Evolutionary conservation across 2,113 vertebrate species (phyloP).

Genomic region (Leptobrachium ailaonicum): DNA sequence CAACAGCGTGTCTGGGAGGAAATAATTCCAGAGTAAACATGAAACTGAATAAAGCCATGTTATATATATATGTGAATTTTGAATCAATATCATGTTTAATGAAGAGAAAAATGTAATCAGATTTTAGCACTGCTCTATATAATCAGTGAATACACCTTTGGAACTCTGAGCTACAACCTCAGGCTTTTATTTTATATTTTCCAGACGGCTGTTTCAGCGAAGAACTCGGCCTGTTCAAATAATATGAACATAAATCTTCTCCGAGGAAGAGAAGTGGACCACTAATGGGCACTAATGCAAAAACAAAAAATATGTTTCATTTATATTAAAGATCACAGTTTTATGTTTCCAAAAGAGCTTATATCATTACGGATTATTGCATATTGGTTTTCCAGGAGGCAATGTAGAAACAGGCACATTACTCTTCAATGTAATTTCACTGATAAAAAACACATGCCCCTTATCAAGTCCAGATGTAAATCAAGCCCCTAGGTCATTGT

Average conservation of each 20-base stretch:
- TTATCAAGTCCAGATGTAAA: too few relatives aligned
- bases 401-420: too few relatives aligned
- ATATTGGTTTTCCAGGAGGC: too few relatives aligned
- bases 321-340: too few relatives aligned
- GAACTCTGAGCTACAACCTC: fast-evolving
- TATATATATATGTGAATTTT: constrained; percentile 55
- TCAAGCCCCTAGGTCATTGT: too few relatives aligned
- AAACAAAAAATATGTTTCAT: too few relatives aligned
- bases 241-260: not conserved
- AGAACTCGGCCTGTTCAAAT: not conserved
- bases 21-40: constrained; percentile 60
- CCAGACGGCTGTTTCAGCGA: not conserved
- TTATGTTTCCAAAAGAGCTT: too few relatives aligned
- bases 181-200: constrained; percentile 6
- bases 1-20: constrained; percentile 38
- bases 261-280: not conserved
- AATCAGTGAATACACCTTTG: constrained; percentile 46
- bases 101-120: constrained; percentile 62
- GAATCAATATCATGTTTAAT: constrained; percentile 56
- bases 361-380: too few relatives aligned
- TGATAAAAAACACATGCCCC: too few relatives aligned
- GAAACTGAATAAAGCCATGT: constrained; percentile 57
- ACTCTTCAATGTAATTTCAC: too few relatives aligned
- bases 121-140: constrained; percentile 46
- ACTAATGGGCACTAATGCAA: not conserved